Conservation (phyloP, 35 echinoderm and acorn worm genomes). For the Diadema setosum region DNA sequence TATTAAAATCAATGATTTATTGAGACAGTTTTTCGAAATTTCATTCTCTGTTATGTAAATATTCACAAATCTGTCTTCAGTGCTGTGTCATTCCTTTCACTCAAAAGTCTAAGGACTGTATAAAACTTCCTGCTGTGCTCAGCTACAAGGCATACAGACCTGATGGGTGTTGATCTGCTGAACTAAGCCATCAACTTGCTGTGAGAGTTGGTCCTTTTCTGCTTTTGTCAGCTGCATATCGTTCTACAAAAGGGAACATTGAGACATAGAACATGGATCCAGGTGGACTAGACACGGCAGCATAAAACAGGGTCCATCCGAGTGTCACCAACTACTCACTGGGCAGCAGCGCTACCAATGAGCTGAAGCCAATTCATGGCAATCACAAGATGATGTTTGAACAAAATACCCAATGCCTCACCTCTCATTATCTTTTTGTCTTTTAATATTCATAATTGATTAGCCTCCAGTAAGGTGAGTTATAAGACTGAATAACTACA, state of each 20-base stretch:
- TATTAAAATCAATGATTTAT: too few relatives aligned
- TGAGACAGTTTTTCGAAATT: too few relatives aligned
- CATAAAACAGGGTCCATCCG: not conserved
- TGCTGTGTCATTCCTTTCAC: too few relatives aligned
- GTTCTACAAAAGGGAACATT: not conserved
- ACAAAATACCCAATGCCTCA: not conserved
- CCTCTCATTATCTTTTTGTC: too few relatives aligned
- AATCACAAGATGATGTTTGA: not conserved
- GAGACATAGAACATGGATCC: not conserved
- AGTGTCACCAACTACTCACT: not conserved
- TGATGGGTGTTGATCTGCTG: not conserved
- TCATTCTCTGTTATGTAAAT: too few relatives aligned
- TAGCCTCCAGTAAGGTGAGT: too few relatives aligned
- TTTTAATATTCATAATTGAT: too few relatives aligned
- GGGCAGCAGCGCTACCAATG: not conserved
- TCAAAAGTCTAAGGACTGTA: too few relatives aligned
- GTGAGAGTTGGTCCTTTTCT: not conserved
- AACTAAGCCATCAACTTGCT: not conserved
- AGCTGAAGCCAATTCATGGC: not conserved
- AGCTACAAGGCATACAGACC: too few relatives aligned
- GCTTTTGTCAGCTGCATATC: not conserved
- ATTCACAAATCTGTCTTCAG: too few relatives aligned
- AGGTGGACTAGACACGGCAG: not conserved
- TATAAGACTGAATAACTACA: too few relatives aligned
- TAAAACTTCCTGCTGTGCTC: too few relatives aligned